A percentile compares a stretch with the other conserved stretches of the same genome.
phyloP scores from a whole-genome alignment of 1,140 invertebrate genomes.

The Nebria ingens region DNA sequence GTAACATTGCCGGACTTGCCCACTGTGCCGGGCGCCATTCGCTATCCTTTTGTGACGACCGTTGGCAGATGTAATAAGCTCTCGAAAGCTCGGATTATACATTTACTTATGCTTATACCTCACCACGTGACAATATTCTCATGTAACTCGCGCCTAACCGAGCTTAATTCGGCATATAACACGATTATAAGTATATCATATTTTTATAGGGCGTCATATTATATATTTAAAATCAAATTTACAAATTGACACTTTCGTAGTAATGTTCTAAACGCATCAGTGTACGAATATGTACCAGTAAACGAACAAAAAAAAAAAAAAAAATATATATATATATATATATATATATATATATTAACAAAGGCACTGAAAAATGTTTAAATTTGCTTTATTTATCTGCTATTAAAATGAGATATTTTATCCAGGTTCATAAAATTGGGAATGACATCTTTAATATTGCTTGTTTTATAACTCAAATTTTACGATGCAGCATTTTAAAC shows the following conservation, averaged over 20 bases:
- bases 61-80: conserved; percentile 3
- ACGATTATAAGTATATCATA: background rate
- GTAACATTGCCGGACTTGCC: background rate
- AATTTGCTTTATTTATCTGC: too few species aligned
- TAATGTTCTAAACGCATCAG: background rate
- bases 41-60: background rate
- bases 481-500: too few species aligned
- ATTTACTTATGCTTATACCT: background rate
- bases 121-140: conserved; percentile 1
- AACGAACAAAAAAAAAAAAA: too few species aligned
- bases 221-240: background rate
- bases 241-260: background rate
- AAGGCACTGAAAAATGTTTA: too few species aligned
- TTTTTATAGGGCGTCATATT: background rate
- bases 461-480: too few species aligned
- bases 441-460: too few species aligned
- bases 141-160: too few species aligned
- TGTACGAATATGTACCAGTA: too few species aligned
- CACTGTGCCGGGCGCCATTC: background rate
- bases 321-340: too few species aligned
- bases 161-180: background rate
- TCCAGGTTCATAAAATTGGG: too few species aligned
- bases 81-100: background rate
- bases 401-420: too few species aligned
- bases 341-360: too few species aligned